A percentile compares a stretch with the other conserved stretches of the same genome.
Evolutionary conservation across 2,888 invertebrate genomes (phyloP).

Genomic region (Copidosoma aretas): DNA sequence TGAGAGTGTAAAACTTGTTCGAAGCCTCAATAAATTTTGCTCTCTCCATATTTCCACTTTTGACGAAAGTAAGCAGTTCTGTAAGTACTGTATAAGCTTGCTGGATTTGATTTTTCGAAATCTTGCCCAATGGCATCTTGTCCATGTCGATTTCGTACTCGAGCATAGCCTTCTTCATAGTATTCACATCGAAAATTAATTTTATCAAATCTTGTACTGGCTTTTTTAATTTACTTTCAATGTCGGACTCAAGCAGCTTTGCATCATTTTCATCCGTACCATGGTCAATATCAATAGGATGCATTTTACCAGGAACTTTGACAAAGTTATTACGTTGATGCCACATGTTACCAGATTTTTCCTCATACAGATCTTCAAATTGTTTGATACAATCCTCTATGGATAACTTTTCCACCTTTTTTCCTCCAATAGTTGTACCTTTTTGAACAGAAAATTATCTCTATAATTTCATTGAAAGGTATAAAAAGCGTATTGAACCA

Average conservation of each 20-base stretch:
- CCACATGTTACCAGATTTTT: constrained; percentile 88
- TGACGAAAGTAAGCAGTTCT: constrained; percentile 70
- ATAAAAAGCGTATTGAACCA: not conserved
- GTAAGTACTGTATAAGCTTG: constrained; percentile 82
- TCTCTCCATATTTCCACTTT: constrained; percentile 62
- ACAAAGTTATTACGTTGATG: constrained; percentile 70
- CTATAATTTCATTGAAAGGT: not conserved
- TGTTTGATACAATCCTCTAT: constrained; percentile 67
- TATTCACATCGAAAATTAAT: constrained; percentile 87
- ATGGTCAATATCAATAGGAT: constrained; percentile 90
- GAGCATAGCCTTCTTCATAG: constrained; percentile 90
- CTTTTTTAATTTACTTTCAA: constrained; percentile 74
- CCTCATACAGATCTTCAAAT: constrained; percentile 73
- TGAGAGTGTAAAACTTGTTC: constrained; percentile 92
- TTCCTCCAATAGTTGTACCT: constrained; percentile 89
- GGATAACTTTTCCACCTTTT: constrained; percentile 67
- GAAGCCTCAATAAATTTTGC: constrained; percentile 80
- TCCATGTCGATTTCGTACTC: constrained; percentile 97
- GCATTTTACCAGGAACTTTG: constrained; percentile 76
- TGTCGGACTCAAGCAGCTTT: constrained; percentile 62
- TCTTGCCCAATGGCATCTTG: constrained; percentile 97
- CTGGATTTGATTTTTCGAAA: constrained; percentile 89
- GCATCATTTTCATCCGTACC: constrained; percentile 66
- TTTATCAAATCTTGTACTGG: constrained; percentile 84
- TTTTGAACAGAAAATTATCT: not conserved